A percentile compares a stretch with the other conserved stretches of the same genome.
Evolutionary conservation across 2,113 vertebrate species (phyloP).

Genomic region (Takifugu flavidus): DNA sequence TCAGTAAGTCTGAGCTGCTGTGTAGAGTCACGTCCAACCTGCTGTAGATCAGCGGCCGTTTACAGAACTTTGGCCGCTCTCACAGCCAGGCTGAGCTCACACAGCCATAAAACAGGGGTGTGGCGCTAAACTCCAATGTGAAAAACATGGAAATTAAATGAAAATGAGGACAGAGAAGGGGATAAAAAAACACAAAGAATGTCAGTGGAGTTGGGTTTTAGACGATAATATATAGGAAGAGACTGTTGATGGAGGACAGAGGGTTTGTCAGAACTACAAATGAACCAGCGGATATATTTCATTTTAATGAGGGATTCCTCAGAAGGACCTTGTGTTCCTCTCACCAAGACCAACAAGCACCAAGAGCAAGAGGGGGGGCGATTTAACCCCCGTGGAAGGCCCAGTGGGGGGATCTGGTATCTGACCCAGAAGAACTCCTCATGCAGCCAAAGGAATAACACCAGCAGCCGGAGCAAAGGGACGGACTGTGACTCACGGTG

Average conservation of each 20-base stretch:
- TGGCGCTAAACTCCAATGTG: conserved; percentile 47
- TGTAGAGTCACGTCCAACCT: conserved; percentile 25
- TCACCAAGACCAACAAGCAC: conserved; percentile 64
- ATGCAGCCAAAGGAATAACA: conserved; percentile 38
- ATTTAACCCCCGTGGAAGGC: conserved; percentile 37
- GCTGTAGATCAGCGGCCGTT: conserved; percentile 34
- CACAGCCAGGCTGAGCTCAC: conserved; percentile 56
- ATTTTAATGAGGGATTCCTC: conserved; percentile 51
- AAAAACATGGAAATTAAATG: conserved; percentile 27
- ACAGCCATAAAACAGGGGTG: conserved; percentile 58
- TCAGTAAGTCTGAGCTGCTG: conserved; percentile 34
- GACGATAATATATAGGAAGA: conserved; percentile 12
- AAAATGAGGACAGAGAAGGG: conserved; percentile 10
- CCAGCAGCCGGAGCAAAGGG: conserved; percentile 40
- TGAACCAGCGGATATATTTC: conserved; percentile 43
- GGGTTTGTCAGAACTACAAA: conserved; percentile 43
- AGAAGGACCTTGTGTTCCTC: conserved; percentile 45
- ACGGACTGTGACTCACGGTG: conserved; percentile 8
- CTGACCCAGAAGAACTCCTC: conserved; percentile 44
- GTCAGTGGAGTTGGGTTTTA: conserved; percentile 8
- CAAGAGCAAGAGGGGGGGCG: conserved; percentile 15
- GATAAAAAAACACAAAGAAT: not conserved
- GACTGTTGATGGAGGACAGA: conserved; percentile 27
- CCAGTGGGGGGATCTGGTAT: conserved; percentile 51
- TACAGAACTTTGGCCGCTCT: conserved; percentile 39